Evolutionary conservation across 1,140 invertebrate species (phyloP), one percentile per base, ranked within the genome.

Genomic region (Papilio helenus): DNA sequence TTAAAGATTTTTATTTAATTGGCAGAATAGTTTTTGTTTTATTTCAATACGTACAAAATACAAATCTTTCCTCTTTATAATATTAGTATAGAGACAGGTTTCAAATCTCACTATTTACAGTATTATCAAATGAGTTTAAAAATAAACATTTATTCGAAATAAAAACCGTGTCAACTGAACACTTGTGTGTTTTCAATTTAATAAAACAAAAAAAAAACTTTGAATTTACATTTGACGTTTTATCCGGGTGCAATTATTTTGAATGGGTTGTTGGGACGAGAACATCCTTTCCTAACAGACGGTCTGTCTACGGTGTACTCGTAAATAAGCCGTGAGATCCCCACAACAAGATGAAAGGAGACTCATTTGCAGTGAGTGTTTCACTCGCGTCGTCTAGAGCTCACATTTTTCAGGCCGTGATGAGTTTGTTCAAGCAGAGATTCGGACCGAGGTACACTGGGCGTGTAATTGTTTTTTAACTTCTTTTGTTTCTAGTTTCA

Each of bases 311-410:
- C 76, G 20, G 76, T 77, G 55, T 61, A 77, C 76, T 65, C 82
- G 82, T 84, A 87, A 88, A 87, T 85, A 88, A 88, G 84, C 81
- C 79, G 76, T 77, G 76, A 77, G 76, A 58, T 46, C 39, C 72
- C 76, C 73, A 83, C 82, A 84, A 84, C 72, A 79, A 83, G 79
- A 86, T 88, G 86, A 89, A 89, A 88, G 88, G 85, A 86, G 82
- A 76, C 88, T 89, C 86, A 89, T 89, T 89, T 89, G 82, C 82
- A 79, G 86, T 79, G 88, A 89, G 88, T 88, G 85, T 87, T 81
- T 87, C 83, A 82, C 83, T 85, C 79, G 81, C 81, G 77, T 83
- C 79, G 72, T 81, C 84, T 85, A 87, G 86, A 86, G 83, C 82
- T 85, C 83, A 82, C 86, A 84, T 89, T 89, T 89, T 85, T 88